phyloP scores from a whole-genome alignment of 2,797 vertebrate species.

The Sebastes dallii region DNA sequence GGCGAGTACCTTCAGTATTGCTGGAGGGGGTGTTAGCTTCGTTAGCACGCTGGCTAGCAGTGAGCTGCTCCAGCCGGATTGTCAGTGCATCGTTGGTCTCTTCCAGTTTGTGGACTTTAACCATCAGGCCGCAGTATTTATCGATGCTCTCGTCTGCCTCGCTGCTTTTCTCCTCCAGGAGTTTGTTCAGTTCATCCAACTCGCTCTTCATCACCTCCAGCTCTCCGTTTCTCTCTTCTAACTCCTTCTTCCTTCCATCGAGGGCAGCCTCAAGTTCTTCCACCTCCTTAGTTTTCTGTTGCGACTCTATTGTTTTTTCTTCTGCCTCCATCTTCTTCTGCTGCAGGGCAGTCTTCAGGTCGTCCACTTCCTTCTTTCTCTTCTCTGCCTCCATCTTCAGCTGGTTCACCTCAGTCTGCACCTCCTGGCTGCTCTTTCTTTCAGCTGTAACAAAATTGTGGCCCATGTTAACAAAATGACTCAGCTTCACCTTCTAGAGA shows the following conservation, averaged over 20 bases:
- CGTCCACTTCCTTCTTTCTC: constrained; percentile 65
- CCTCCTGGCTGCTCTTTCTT: constrained; percentile 22
- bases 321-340: constrained; percentile 64
- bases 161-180: constrained; percentile 81
- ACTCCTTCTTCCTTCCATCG: constrained; percentile 76
- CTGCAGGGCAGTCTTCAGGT: constrained; percentile 78
- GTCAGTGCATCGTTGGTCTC: constrained; percentile 83
- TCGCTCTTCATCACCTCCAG: constrained; percentile 74
- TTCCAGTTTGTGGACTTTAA: constrained; percentile 88
- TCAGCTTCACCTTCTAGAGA: neutral
- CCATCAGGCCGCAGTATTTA: constrained; percentile 88
- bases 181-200: constrained; percentile 81
- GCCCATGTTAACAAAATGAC: neutral
- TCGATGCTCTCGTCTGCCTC: constrained; percentile 90
- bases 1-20: constrained; percentile 17
- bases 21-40: constrained; percentile 50
- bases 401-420: constrained; percentile 51
- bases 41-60: constrained; percentile 50
- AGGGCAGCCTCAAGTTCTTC: constrained; percentile 66
- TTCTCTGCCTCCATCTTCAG: constrained; percentile 69
- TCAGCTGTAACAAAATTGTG: constrained; percentile 16
- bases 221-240: constrained; percentile 71
- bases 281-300: constrained; percentile 55
- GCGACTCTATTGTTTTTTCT: constrained; percentile 28
- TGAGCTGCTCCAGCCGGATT: constrained; percentile 80